Evolutionary conservation across 1,140 invertebrate species (phyloP).

Genomic region (Micrasema minimum): DNA sequence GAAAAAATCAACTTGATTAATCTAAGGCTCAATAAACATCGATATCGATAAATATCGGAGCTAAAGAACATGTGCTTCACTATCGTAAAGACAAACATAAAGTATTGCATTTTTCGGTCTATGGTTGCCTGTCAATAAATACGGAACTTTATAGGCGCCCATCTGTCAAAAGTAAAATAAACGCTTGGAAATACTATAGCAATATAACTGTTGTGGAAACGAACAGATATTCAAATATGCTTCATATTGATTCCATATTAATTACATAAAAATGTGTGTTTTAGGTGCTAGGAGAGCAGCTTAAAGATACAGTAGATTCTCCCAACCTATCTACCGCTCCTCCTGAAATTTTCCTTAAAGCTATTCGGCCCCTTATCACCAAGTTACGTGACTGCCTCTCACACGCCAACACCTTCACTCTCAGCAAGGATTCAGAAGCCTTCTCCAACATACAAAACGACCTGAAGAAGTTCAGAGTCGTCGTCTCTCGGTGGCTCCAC

Average conservation of each 20-base stretch:
- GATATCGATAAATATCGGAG: no score
- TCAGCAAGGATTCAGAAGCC: neutral
- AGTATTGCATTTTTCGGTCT: no score
- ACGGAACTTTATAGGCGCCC: no score
- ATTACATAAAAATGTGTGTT: neutral
- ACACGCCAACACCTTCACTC: neutral
- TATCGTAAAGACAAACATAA: no score
- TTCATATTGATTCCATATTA: neutral
- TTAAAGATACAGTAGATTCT: conserved; percentile 9
- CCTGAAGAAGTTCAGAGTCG: conserved; percentile 1
- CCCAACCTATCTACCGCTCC: conserved; percentile 1
- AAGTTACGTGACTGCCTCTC: neutral
- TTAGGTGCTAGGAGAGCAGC: neutral
- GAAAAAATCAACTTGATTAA: no score
- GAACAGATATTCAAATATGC: no score
- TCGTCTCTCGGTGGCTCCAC: neutral
- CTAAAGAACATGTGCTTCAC: no score
- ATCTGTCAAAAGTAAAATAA: no score
- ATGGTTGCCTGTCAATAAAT: no score
- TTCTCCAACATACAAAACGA: conserved; percentile 16
- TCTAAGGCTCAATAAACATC: no score
- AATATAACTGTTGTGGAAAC: no score
- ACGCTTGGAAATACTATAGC: no score
- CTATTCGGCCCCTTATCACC: conserved; percentile 3
- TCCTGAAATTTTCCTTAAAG: neutral